A percentile compares a stretch with the other conserved stretches of the same genome.
Conservation (phyloP, 2,797 vertebrate genomes). For the Ispidina lecontei region DNA sequence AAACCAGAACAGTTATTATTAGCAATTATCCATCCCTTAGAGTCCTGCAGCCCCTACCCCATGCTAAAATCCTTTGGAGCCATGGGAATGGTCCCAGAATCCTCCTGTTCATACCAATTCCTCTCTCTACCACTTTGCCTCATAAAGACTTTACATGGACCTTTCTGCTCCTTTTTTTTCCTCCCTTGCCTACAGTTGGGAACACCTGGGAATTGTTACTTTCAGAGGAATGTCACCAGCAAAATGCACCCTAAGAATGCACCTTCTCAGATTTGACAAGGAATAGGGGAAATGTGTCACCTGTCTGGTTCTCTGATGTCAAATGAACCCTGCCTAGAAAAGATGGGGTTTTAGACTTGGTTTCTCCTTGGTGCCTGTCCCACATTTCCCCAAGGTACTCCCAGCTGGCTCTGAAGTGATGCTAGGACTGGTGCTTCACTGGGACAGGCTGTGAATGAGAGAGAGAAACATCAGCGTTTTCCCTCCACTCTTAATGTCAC, state of each 20-base stretch:
- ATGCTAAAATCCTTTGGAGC: neutral
- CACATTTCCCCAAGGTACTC: neutral
- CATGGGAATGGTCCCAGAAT: accelerated
- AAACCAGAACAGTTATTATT: neutral
- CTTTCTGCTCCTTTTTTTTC: neutral
- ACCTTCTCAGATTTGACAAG: neutral
- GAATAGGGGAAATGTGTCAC: neutral
- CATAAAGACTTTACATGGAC: neutral
- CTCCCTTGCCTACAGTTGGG: neutral
- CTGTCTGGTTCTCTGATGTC: neutral
- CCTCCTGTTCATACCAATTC: neutral
- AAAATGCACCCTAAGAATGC: neutral
- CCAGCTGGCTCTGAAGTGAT: neutral
- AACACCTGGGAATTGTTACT: neutral
- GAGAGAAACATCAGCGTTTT: neutral
- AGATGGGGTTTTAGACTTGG: neutral
- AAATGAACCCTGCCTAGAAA: neutral
- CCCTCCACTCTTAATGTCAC: accelerated
- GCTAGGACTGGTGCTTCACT: accelerated
- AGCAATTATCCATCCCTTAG: neutral
- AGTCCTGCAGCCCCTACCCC: neutral
- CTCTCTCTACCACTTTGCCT: neutral
- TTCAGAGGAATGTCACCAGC: neutral
- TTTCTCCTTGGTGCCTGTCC: neutral
- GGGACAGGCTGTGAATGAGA: neutral